These are phyloP conservation scores for Meliscaeva auricollis DNA, from an alignment of 2,888 invertebrate species.

Conservation along the genomic window DNA sequence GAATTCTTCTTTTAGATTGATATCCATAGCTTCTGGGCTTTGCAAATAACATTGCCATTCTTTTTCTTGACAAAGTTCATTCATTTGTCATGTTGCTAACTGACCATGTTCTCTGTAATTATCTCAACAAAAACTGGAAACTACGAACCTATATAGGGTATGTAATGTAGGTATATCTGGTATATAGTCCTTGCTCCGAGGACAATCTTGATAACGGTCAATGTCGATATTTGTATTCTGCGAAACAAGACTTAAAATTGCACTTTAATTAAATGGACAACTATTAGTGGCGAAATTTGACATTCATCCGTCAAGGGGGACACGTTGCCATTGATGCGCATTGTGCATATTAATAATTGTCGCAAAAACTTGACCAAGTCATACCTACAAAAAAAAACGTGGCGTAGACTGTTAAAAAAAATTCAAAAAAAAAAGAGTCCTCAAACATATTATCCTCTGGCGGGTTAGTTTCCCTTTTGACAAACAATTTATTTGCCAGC, in stretches of 20 bases:
- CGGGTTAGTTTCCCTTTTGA: slow-evolving; percentile 20
- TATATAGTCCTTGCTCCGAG: slow-evolving; percentile 12
- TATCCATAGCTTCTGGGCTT: slow-evolving; percentile 51
- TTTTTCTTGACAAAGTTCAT: slow-evolving; percentile 45
- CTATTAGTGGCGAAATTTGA: slow-evolving; percentile 80
- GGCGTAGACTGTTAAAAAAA: not conserved
- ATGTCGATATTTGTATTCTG: slow-evolving; percentile 69
- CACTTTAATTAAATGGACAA: slow-evolving; percentile 82
- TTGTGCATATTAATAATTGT: slow-evolving; percentile 72
- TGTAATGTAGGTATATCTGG: too few species aligned
- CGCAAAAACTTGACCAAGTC: slow-evolving; percentile 19
- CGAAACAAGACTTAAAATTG: slow-evolving; percentile 80
- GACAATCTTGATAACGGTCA: slow-evolving; percentile 74
- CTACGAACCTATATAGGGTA: not conserved
- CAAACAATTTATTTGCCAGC: slow-evolving; percentile 50
- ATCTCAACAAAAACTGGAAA: slow-evolving; percentile 68
- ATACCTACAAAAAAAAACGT: not conserved
- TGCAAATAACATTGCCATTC: slow-evolving; percentile 3
- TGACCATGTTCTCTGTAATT: slow-evolving; percentile 64
- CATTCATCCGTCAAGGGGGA: slow-evolving; percentile 79
- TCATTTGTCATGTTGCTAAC: slow-evolving; percentile 68
- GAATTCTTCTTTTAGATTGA: not conserved
- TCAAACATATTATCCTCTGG: slow-evolving; percentile 20
- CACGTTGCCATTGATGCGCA: slow-evolving; percentile 76
- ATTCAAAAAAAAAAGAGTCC: too few species aligned